A percentile compares a stretch with the other conserved stretches of the same genome.
Conservation (phyloP, 1,140 invertebrate species). For the Cyphomyrmex costatus region DNA sequence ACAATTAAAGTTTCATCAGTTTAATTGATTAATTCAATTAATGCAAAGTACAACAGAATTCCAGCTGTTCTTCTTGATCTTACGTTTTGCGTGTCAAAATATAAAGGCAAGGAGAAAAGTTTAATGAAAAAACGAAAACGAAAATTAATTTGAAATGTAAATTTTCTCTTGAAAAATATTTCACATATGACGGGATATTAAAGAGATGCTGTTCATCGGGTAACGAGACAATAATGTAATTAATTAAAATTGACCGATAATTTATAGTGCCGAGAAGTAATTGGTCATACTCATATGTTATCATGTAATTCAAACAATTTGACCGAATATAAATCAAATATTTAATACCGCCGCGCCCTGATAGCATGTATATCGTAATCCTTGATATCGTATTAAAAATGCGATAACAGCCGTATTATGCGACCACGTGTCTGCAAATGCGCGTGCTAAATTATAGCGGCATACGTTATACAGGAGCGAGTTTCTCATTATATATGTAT, state of each 20-base stretch:
- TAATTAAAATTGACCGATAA: slow-evolving; percentile 41
- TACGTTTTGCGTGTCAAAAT: too few species aligned
- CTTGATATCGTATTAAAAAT: slow-evolving; percentile 39
- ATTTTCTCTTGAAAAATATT: slow-evolving; percentile 25
- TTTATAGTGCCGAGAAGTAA: slow-evolving; percentile 9
- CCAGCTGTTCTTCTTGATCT: too few species aligned
- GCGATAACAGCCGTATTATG: not conserved
- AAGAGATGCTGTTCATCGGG: slow-evolving; percentile 18
- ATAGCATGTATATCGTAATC: slow-evolving; percentile 3
- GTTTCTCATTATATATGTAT: slow-evolving; percentile 6
- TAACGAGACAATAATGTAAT: slow-evolving; percentile 41
- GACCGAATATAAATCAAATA: slow-evolving; percentile 45
- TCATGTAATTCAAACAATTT: slow-evolving; percentile 48
- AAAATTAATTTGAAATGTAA: not conserved
- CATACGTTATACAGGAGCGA: not conserved
- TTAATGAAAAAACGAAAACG: not conserved
- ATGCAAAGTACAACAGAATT: too few species aligned
- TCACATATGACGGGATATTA: not conserved
- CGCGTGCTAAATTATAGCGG: not conserved
- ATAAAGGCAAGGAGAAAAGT: not conserved
- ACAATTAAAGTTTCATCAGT: too few species aligned
- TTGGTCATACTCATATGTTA: slow-evolving; percentile 18
- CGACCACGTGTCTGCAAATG: not conserved
- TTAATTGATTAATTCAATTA: too few species aligned
- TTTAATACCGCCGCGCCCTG: slow-evolving; percentile 42